phyloP scores from a whole-genome alignment of 2,888 invertebrate genomes.

The Nomada ferruginata region DNA sequence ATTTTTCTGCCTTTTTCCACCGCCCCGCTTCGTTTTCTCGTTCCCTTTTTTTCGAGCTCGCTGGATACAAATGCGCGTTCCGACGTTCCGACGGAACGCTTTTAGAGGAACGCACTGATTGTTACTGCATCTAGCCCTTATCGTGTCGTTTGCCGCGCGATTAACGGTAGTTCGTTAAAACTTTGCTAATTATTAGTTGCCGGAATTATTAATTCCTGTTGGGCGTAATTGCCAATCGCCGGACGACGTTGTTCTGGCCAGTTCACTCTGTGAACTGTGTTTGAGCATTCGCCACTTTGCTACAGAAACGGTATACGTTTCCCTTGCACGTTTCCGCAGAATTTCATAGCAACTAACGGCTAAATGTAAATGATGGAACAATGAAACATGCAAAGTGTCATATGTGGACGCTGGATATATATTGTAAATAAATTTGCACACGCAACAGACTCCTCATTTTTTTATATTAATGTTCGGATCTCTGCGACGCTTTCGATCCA shows the following conservation, averaged over 20 bases:
- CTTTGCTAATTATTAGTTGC: conserved; percentile 47
- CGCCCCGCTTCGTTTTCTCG: neutral
- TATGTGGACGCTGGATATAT: too few relatives aligned
- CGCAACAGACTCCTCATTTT: too few relatives aligned
- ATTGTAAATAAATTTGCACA: too few relatives aligned
- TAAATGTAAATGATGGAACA: too few relatives aligned
- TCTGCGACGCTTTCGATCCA: too few relatives aligned
- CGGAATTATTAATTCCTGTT: conserved; percentile 34
- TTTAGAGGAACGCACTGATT: neutral
- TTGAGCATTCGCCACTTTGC: neutral
- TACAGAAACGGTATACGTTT: neutral
- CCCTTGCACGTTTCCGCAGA: neutral
- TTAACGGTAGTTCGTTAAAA: conserved; percentile 38
- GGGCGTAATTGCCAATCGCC: conserved; percentile 12
- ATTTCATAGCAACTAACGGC: neutral
- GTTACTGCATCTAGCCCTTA: neutral
- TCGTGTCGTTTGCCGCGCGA: conserved; percentile 2
- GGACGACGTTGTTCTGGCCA: neutral
- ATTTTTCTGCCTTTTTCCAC: neutral
- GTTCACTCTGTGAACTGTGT: neutral
- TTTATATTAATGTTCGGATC: too few relatives aligned
- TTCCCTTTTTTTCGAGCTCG: neutral
- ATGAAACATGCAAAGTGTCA: too few relatives aligned
- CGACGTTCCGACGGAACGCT: neutral
- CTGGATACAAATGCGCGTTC: neutral